Evolutionary conservation across 2,797 vertebrate genomes (phyloP), one percentile per base, ranked within the genome.

Genomic region (Rhyacichthys aspro): DNA sequence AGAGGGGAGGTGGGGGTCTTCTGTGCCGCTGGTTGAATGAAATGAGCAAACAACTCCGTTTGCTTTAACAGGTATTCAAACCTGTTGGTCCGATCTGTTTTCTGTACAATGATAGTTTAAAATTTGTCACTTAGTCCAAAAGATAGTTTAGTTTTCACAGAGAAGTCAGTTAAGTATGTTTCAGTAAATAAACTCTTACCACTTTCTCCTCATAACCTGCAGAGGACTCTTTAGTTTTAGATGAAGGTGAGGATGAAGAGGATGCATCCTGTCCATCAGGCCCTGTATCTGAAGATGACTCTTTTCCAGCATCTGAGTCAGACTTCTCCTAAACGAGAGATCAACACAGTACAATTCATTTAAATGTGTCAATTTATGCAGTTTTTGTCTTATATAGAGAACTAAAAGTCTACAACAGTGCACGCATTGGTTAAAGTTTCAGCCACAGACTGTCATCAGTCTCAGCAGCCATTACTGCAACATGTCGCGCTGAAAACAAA

Each of bases 11-110:
- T 98, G 38, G 98, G 98, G 39, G 97, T 98, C 85, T 99, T 99
- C 87, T 99, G 98, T 63, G 96, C 96, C 38, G 98, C 97, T 46
- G 98, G 98, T 82, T 99, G 97, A 82, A 99, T 98, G 86, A 99
- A 99, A 86, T 99, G 98, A 81, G 98, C 98, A 89, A 99, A 99
- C 79, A 99, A 72, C 82, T 99, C 98, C 10, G 98, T 99, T 89
- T 99, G 98, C 91, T 98, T 98, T 88, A 99, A 86, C 74, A 99
- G 91, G 91, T 99, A 99, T 57, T 99, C 97, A 90, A 99, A 99
- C 91, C 98, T 93, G 91, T 99, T 99, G 86, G 96, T 94, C 70
- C 97, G 93, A 72, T 99, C 97, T 48, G 96, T 96, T 95, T 95
- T 93, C 98, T 99, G 80, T 15, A 79, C 48, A 84, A 45, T 69